phyloP scores from a whole-genome alignment of 2,113 vertebrate genomes.

The Lipophrys pholis region DNA sequence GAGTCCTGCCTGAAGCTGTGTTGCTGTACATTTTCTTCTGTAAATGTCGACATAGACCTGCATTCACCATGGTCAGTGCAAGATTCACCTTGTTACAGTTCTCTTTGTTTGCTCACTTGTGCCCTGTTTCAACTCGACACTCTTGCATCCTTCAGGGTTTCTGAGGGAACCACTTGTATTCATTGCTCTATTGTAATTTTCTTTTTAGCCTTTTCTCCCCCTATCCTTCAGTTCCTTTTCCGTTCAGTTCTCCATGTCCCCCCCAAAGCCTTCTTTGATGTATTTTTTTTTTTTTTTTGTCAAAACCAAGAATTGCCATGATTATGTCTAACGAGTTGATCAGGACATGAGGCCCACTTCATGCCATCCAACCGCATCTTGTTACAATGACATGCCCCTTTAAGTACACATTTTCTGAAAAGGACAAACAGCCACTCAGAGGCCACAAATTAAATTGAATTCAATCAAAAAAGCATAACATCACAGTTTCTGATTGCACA shows the following conservation, averaged over 20 bases:
- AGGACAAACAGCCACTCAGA: slow-evolving; percentile 33
- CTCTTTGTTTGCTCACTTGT: slow-evolving; percentile 32
- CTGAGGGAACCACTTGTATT: slow-evolving; percentile 22
- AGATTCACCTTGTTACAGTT: slow-evolving; percentile 49
- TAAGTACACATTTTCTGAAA: slow-evolving; percentile 42
- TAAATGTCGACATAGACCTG: slow-evolving; percentile 54
- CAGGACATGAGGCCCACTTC: slow-evolving; percentile 50
- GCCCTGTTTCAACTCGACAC: slow-evolving; percentile 32
- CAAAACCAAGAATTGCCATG: slow-evolving; percentile 44
- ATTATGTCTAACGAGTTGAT: slow-evolving; percentile 61
- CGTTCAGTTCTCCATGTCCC: slow-evolving; percentile 21
- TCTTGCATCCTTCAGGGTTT: slow-evolving; percentile 41
- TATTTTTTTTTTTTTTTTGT: slow-evolving; percentile 27
- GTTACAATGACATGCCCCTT: slow-evolving; percentile 47
- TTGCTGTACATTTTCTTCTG: slow-evolving; percentile 18
- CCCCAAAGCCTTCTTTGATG: slow-evolving; percentile 9
- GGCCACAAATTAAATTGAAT: slow-evolving; percentile 46
- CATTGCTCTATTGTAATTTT: slow-evolving; percentile 33
- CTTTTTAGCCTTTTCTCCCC: background rate
- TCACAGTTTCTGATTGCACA: slow-evolving; percentile 29
- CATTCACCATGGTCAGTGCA: slow-evolving; percentile 37
- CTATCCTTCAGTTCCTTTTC: background rate
- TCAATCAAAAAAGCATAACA: slow-evolving; percentile 38
- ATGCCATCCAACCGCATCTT: slow-evolving; percentile 58
- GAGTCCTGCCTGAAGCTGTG: slow-evolving; percentile 28